Conservation (phyloP, 2,113 vertebrate genomes). For the Monopterus albus region DNA sequence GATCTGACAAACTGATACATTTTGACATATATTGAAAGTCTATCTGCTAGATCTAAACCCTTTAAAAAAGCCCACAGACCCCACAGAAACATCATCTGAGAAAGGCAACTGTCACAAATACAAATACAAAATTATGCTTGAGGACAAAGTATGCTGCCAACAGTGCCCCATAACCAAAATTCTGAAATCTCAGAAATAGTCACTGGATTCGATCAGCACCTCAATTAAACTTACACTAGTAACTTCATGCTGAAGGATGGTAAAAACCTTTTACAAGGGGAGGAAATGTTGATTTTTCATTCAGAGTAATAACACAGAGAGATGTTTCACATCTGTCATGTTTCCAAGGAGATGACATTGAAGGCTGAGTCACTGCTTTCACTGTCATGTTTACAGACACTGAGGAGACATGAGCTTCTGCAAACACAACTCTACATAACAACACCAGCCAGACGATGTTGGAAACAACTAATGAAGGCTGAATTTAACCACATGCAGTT, state of each 20-base stretch:
- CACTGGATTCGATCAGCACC: not conserved
- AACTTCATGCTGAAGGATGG: not conserved
- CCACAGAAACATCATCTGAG: too few relatives aligned
- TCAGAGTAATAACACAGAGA: conserved; percentile 4
- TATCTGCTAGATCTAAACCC: too few relatives aligned
- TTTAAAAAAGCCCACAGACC: too few relatives aligned
- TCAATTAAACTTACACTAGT: not conserved
- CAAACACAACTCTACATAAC: conserved; percentile 18
- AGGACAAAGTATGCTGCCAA: too few relatives aligned
- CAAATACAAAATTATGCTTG: too few relatives aligned
- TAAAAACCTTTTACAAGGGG: not conserved
- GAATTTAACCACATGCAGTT: not conserved
- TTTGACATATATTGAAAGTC: too few relatives aligned
- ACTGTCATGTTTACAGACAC: conserved; percentile 50
- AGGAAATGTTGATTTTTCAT: too few relatives aligned
- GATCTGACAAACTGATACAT: too few relatives aligned
- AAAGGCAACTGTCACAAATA: too few relatives aligned
- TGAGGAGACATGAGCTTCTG: conserved; percentile 6
- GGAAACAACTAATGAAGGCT: not conserved
- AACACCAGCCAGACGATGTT: not conserved
- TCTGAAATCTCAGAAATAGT: not conserved
- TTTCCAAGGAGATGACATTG: conserved; percentile 65
- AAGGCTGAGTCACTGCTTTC: conserved; percentile 25
- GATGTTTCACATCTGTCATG: conserved; percentile 25
- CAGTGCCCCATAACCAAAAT: not conserved